Conservation (phyloP, 2,113 vertebrate genomes). For the Crotalus viridis region DNA sequence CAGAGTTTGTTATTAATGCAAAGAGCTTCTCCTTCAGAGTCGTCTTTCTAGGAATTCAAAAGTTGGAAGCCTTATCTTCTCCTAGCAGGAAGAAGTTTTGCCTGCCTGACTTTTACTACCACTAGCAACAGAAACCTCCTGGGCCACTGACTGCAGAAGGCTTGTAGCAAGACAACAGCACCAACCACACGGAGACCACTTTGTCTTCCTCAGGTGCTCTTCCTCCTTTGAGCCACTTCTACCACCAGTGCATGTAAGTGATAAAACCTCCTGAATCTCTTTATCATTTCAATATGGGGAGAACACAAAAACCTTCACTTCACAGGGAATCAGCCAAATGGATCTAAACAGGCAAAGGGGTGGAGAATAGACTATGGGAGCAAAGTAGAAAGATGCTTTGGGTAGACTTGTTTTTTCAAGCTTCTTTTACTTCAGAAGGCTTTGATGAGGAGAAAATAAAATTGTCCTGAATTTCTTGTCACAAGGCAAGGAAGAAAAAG, state of each 20-base stretch:
- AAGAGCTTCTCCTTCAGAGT: not conserved
- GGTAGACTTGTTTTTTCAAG: not conserved
- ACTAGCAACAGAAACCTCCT: not conserved
- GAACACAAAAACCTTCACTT: not conserved
- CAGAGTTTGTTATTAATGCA: not conserved
- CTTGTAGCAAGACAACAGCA: not conserved
- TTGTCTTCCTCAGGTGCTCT: not conserved
- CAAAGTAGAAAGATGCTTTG: not conserved
- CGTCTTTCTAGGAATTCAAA: not conserved
- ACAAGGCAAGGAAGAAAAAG: not conserved
- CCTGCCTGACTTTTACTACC: not conserved
- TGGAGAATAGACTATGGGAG: not conserved
- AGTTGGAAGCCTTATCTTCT: not conserved
- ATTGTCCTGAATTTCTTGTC: not conserved
- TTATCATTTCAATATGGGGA: too few species aligned
- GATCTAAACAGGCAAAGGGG: not conserved
- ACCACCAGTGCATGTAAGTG: not conserved
- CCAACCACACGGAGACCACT: not conserved
- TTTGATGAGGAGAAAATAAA: not conserved
- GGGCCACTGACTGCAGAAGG: not conserved
- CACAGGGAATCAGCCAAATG: not conserved
- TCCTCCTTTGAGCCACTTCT: not conserved
- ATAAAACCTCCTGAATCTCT: not conserved
- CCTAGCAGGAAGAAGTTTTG: not conserved
- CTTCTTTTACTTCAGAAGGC: not conserved